Conservation (phyloP, 2,888 invertebrate species). For the Bembecia ichneumoniformis region DNA sequence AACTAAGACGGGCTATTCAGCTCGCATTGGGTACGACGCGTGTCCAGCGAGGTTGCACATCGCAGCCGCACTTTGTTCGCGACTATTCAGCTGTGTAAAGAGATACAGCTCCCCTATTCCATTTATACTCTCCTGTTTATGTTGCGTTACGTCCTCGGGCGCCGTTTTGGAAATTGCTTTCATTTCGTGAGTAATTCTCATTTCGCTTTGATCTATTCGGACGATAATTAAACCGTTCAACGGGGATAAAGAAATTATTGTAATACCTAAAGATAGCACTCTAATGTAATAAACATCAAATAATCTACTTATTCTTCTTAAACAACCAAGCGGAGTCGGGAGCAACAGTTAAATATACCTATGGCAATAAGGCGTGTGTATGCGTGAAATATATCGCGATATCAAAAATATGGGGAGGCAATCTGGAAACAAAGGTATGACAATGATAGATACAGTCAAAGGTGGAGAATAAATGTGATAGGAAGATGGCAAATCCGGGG, state of each 20-base stretch:
- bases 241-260: background rate
- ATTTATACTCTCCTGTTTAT: constrained; percentile 33
- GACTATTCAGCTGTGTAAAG: constrained; percentile 47
- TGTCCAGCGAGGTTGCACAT: constrained; percentile 7
- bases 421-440: constrained; percentile 15
- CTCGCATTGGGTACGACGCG: constrained; percentile 4
- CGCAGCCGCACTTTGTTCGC: constrained; percentile 41
- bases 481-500: constrained; percentile 25
- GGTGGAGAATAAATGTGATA: constrained; percentile 49
- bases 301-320: too few species aligned
- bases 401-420: constrained; percentile 3
- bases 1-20: too few species aligned
- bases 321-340: too few species aligned
- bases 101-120: constrained; percentile 51
- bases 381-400: background rate
- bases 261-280: too few species aligned
- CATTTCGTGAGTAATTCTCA: constrained; percentile 33
- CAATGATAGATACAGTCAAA: constrained; percentile 41
- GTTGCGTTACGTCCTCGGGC: constrained; percentile 17
- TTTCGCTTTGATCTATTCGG: constrained; percentile 33
- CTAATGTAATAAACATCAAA: too few species aligned
- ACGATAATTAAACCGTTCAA: constrained; percentile 3
- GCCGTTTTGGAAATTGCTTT: constrained; percentile 39
- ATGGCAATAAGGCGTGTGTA: too few species aligned
- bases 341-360: too few species aligned